Conservation (phyloP, 2,797 vertebrate species). For the Pseudochaenichthys georgianus region DNA sequence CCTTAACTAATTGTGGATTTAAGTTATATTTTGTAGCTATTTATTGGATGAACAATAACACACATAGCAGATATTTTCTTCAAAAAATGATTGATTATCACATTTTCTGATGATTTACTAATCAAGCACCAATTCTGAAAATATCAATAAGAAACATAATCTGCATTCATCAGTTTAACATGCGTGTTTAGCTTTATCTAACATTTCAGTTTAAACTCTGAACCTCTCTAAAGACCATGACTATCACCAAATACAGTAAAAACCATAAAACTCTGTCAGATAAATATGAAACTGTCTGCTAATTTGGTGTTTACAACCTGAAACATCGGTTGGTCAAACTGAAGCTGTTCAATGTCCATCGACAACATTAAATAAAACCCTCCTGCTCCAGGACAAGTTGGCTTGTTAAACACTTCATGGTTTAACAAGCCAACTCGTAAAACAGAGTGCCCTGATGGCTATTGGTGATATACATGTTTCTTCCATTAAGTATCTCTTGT, state of each 20-base stretch:
- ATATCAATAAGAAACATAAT: background rate
- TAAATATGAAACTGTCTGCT: background rate
- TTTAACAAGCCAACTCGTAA: slow-evolving; percentile 58
- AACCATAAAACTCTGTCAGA: background rate
- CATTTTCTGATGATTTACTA: background rate
- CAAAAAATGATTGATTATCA: background rate
- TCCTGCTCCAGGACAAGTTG: slow-evolving; percentile 15
- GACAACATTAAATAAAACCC: slow-evolving; percentile 10
- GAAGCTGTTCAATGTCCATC: slow-evolving; percentile 13
- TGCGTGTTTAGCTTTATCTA: background rate
- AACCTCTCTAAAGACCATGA: background rate
- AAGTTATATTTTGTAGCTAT: background rate
- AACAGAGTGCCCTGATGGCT: slow-evolving; percentile 47
- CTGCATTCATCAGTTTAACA: background rate
- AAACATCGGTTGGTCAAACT: slow-evolving; percentile 7
- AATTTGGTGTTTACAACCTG: background rate
- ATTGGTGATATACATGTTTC: slow-evolving; percentile 37
- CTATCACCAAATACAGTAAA: background rate
- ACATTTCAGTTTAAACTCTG: background rate
- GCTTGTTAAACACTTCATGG: slow-evolving; percentile 39
- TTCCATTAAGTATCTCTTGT: slow-evolving; percentile 50
- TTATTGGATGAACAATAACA: background rate
- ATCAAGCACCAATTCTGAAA: background rate
- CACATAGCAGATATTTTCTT: background rate
- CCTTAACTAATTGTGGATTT: background rate